Evolutionary conservation across 2,888 invertebrate genomes (phyloP).

Genomic region (Megamerina dolium): DNA sequence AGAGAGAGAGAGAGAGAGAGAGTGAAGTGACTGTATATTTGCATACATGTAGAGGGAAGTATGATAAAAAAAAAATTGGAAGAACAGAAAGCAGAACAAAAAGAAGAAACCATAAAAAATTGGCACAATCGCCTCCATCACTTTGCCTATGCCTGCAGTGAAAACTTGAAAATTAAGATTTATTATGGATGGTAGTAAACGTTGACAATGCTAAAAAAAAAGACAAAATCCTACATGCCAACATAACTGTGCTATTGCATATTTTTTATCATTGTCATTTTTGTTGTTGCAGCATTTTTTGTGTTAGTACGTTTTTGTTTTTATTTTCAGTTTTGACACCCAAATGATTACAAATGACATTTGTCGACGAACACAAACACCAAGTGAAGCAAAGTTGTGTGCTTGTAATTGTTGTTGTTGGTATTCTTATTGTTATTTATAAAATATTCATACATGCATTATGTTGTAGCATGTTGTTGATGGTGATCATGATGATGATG

Average conservation of each 20-base stretch:
- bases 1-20: not conserved
- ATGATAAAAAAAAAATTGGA: not conserved
- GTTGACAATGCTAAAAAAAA: slow-evolving; percentile 17
- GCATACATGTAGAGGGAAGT: not conserved
- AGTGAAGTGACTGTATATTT: no score
- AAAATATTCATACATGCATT: not conserved
- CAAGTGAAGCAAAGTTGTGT: not conserved
- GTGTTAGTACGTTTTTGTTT: no score
- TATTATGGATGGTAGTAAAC: slow-evolving; percentile 18
- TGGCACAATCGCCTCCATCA: no score
- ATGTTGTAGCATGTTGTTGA: not conserved
- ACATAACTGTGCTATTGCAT: no score
- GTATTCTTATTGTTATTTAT: not conserved
- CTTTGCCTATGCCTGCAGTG: no score
- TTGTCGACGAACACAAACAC: slow-evolving; percentile 9
- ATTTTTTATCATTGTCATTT: no score
- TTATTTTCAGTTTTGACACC: slow-evolving; percentile 19
- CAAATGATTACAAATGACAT: slow-evolving; percentile 25
- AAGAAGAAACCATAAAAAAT: not conserved
- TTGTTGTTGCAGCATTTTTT: no score
- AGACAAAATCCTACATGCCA: no score
- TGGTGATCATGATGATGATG: no score
- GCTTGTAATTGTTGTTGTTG: not conserved
- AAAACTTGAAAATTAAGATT: slow-evolving; percentile 21
- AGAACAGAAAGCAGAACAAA: no score